Evolutionary conservation across 2,888 invertebrate species (phyloP).

Genomic region (Limulus polyphemus): DNA sequence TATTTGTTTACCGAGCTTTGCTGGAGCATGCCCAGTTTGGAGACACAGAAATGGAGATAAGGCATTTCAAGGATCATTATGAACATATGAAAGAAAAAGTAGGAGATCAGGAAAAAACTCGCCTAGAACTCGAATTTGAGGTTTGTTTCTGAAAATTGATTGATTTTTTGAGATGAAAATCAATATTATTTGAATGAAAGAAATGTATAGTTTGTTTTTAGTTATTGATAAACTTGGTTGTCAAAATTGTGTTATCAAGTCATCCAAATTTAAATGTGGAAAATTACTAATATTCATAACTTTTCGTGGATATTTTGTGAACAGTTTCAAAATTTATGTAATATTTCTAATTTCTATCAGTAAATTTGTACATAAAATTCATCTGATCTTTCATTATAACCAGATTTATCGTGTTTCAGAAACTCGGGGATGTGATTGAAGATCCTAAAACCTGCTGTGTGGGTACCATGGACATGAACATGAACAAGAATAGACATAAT

Average conservation of each 20-base stretch:
- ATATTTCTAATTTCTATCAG: too few relatives aligned
- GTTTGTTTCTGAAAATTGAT: conserved; percentile 40
- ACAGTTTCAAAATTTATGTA: too few relatives aligned
- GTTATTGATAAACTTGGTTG: too few relatives aligned
- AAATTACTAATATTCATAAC: too few relatives aligned
- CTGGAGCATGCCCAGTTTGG: conserved; percentile 85
- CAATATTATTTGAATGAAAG: too few relatives aligned
- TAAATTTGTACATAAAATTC: too few relatives aligned
- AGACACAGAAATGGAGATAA: conserved; percentile 69
- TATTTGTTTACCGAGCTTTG: conserved; percentile 84
- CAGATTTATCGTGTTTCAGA: conserved; percentile 41
- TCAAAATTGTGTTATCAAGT: too few relatives aligned
- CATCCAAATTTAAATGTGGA: too few relatives aligned
- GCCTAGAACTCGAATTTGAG: conserved; percentile 56
- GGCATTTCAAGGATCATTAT: conserved; percentile 55
- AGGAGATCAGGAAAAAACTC: conserved; percentile 48
- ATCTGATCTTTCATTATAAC: too few relatives aligned
- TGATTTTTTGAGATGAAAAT: too few relatives aligned
- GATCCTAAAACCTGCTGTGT: conserved; percentile 62
- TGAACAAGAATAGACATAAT: conserved; percentile 63
- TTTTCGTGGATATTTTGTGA: too few relatives aligned
- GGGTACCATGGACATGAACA: conserved; percentile 70
- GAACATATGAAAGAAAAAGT: conserved; percentile 56
- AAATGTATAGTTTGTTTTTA: too few relatives aligned
- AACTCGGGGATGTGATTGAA: conserved; percentile 54